Percentiles rank a stretch among this genome's conserved stretches.
These are phyloP conservation scores for Aldrovandia affinis DNA, from an alignment of 2,797 vertebrate species.

Conservation along the genomic window DNA sequence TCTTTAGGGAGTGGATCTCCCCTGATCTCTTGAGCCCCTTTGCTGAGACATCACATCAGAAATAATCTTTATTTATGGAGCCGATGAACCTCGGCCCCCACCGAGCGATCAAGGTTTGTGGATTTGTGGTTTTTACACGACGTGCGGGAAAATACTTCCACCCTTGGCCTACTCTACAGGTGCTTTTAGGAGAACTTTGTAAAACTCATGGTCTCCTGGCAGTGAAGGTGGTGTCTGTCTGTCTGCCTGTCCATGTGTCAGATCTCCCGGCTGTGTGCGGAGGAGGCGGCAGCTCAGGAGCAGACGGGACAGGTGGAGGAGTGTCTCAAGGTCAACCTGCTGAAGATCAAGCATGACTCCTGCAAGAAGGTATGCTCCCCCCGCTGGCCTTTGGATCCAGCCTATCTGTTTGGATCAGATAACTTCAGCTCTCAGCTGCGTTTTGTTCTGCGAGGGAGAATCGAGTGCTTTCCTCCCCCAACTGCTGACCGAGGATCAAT, in stretches of 20 bases:
- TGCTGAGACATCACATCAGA: neutral
- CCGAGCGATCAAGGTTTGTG: neutral
- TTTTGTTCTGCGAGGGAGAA: neutral
- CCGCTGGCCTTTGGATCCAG: too few relatives aligned
- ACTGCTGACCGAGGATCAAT: neutral
- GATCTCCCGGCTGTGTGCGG: constrained; percentile 88
- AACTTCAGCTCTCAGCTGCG: neutral
- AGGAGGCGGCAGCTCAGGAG: constrained; percentile 95
- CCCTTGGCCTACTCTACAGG: neutral
- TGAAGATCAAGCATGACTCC: constrained; percentile 87
- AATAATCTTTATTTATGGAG: neutral
- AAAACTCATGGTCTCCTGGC: neutral
- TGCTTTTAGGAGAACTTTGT: neutral
- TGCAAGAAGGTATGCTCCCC: constrained; percentile 86
- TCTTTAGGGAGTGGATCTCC: neutral
- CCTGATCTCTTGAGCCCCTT: neutral
- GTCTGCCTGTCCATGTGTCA: constrained; percentile 47
- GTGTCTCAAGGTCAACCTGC: constrained; percentile 93
- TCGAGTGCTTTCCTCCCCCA: neutral
- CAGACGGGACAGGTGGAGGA: constrained; percentile 97
- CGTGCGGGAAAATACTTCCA: neutral
- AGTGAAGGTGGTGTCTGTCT: neutral
- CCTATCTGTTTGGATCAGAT: neutral
- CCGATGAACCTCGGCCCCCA: neutral
- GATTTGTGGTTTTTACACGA: neutral